A percentile compares a stretch with the other conserved stretches of the same genome.
phyloP scores from a whole-genome alignment of 1,140 invertebrate genomes.

The Anastatus disparis region DNA sequence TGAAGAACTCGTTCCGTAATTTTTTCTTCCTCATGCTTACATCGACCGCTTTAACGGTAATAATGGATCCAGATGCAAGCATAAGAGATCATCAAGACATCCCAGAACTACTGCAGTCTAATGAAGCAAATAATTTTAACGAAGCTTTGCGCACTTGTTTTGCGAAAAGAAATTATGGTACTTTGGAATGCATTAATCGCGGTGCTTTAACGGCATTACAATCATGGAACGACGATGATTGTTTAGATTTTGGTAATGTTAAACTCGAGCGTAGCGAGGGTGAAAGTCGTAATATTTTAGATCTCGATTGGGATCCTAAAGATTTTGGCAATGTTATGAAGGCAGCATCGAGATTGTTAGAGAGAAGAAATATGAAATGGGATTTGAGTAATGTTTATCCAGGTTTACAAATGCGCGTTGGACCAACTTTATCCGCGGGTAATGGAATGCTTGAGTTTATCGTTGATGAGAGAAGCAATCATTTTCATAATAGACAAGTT shows the following conservation, averaged over 20 bases:
- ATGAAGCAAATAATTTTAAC: constrained; percentile 49
- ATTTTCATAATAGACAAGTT: constrained; percentile 54
- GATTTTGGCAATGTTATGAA: constrained; percentile 77
- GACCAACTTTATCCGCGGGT: constrained; percentile 69
- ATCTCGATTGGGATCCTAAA: constrained; percentile 76
- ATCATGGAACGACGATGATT: constrained; percentile 72
- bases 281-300: constrained; percentile 55
- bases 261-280: constrained; percentile 55
- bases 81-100: neutral
- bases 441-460: constrained; percentile 78
- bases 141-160: constrained; percentile 53
- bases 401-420: constrained; percentile 76
- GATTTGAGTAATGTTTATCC: constrained; percentile 77
- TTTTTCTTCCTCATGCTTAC: constrained; percentile 48
- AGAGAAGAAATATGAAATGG: constrained; percentile 77
- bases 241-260: constrained; percentile 69
- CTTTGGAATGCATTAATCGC: constrained; percentile 73
- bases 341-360: constrained; percentile 76
- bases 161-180: constrained; percentile 49
- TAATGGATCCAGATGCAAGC: constrained; percentile 49
- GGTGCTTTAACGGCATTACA: constrained; percentile 75
- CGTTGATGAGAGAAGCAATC: constrained; percentile 69
- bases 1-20: constrained; percentile 5
- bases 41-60: constrained; percentile 53
- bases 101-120: constrained; percentile 25